Conservation (phyloP, 2,113 vertebrate genomes). For the Cardinalis cardinalis region DNA sequence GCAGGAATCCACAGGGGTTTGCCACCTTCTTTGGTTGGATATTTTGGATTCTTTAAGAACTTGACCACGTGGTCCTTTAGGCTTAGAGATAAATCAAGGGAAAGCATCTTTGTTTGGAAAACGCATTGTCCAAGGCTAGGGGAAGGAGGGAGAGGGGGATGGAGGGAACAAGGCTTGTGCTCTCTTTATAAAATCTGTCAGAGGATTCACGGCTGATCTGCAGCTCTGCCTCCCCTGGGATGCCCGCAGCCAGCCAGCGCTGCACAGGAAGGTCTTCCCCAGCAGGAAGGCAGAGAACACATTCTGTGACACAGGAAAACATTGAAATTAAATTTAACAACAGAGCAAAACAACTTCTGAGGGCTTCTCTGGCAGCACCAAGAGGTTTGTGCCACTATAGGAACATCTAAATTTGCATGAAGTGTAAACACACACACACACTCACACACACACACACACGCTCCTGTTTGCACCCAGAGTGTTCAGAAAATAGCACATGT, state of each 20-base stretch:
- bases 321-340: slow-evolving; percentile 39
- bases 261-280: not conserved
- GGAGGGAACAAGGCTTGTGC: not conserved
- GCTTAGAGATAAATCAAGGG: not conserved
- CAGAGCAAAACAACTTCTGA: slow-evolving; percentile 42
- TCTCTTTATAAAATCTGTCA: not conserved
- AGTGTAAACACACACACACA: not conserved
- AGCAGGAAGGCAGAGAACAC: slow-evolving; percentile 6
- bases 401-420: slow-evolving; percentile 39
- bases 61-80: not conserved
- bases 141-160: not conserved
- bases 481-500: slow-evolving; percentile 34
- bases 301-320: slow-evolving; percentile 41
- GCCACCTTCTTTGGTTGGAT: not conserved
- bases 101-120: not conserved
- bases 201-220: not conserved
- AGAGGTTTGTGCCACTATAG: not conserved
- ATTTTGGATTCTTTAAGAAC: not conserved
- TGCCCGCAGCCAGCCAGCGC: not conserved
- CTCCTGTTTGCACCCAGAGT: not conserved
- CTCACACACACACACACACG: not conserved
- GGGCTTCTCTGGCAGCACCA: slow-evolving; percentile 32
- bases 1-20: not conserved
- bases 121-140: not conserved
- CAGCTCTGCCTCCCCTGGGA: not conserved